Conservation (phyloP, 2,888 invertebrate genomes). For the Lumbricus terrestris region DNA sequence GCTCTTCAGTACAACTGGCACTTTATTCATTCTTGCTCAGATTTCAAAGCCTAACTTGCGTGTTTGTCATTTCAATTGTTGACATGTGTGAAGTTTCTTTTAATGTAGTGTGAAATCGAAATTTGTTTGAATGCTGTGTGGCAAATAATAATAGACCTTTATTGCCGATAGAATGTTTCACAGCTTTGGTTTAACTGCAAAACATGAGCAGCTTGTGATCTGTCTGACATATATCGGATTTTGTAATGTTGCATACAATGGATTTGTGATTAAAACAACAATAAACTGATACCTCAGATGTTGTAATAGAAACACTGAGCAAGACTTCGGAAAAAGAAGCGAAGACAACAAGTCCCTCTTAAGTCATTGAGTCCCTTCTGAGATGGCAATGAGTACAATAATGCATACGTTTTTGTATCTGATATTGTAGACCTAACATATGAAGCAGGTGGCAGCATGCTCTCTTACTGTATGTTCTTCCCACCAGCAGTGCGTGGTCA, state of each 20-base stretch:
- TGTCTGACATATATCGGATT: background rate
- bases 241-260: background rate
- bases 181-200: background rate
- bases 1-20: background rate
- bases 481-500: too few species aligned
- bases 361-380: background rate
- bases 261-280: background rate
- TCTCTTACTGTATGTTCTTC: too few species aligned
- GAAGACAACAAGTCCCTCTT: background rate
- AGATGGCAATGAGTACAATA: background rate
- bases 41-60: background rate
- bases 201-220: background rate
- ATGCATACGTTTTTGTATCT: too few species aligned
- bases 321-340: background rate
- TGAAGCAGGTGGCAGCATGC: too few species aligned
- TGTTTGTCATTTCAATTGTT: background rate
- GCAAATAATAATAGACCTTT: background rate
- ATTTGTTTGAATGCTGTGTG: too few species aligned
- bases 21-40: background rate
- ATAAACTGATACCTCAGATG: background rate
- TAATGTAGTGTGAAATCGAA: too few species aligned
- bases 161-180: background rate
- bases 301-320: background rate
- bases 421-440: too few species aligned
- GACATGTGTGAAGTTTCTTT: too few species aligned